Evolutionary conservation across 2,888 invertebrate species (phyloP).

Genomic region (Parochlus steinenii): DNA sequence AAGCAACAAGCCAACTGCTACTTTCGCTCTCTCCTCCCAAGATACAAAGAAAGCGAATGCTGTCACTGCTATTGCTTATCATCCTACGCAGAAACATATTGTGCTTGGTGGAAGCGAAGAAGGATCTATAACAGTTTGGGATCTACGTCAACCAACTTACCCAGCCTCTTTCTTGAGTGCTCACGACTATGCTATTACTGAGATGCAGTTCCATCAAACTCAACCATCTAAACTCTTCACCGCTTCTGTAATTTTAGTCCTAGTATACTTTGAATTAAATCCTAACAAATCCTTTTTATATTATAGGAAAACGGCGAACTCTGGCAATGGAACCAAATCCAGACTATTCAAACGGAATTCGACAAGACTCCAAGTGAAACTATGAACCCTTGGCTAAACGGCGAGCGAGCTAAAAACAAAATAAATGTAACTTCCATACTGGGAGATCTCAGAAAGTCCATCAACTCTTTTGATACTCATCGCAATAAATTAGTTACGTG

Average conservation of each 20-base stretch:
- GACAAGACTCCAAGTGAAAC: slow-evolving; percentile 13
- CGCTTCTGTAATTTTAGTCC: no score
- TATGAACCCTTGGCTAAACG: slow-evolving; percentile 46
- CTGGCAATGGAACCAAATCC: slow-evolving; percentile 73
- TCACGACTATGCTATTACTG: slow-evolving; percentile 58
- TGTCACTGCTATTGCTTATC: slow-evolving; percentile 59
- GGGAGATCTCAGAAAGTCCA: slow-evolving; percentile 54
- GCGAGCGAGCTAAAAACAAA: slow-evolving; percentile 47
- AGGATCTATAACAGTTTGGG: slow-evolving; percentile 79
- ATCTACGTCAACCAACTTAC: slow-evolving; percentile 64
- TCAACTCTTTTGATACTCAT: slow-evolving; percentile 68
- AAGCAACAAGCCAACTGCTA: slow-evolving; percentile 43
- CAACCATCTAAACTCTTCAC: slow-evolving; percentile 73
- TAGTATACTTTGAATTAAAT: no score
- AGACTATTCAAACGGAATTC: slow-evolving; percentile 13
- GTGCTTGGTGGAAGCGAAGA: slow-evolving; percentile 72
- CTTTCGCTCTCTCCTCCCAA: slow-evolving; percentile 59
- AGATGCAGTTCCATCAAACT: slow-evolving; percentile 73
- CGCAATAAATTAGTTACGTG: slow-evolving; percentile 62
- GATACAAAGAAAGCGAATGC: slow-evolving; percentile 37
- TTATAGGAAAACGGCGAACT: slow-evolving; percentile 61
- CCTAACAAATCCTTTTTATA: no score
- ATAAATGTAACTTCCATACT: slow-evolving; percentile 47
- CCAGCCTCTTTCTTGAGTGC: slow-evolving; percentile 71
- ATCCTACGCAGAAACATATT: slow-evolving; percentile 79